Conservation (phyloP, 2,113 vertebrate species). For the Ammodytes marinus region DNA sequence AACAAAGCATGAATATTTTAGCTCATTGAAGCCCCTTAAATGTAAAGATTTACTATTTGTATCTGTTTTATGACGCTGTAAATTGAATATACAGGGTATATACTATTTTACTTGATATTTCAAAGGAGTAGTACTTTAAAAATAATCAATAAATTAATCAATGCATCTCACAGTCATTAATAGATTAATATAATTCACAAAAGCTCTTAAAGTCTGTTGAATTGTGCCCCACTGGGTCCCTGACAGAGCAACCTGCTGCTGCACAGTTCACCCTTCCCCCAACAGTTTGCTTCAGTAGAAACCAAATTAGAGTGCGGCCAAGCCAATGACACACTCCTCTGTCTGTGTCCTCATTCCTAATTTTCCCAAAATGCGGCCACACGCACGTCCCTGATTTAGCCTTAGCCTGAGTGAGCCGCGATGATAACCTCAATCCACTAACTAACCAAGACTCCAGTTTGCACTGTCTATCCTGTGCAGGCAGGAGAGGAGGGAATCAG, state of each 20-base stretch:
- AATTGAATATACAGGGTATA: background rate
- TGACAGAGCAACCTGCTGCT: constrained; percentile 47
- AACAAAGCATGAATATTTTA: background rate
- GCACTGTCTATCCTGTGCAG: background rate
- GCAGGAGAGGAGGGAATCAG: constrained; percentile 37
- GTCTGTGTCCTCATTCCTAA: constrained; percentile 53
- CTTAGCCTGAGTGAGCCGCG: background rate
- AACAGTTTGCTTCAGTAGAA: constrained; percentile 53
- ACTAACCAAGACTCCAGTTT: constrained; percentile 27
- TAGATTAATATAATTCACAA: background rate
- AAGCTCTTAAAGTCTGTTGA: background rate
- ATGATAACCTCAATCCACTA: constrained; percentile 51
- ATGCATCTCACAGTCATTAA: background rate
- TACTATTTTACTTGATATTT: background rate
- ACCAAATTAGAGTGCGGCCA: constrained; percentile 59
- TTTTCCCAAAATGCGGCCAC: constrained; percentile 32
- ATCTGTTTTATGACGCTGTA: background rate
- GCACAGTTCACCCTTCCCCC: constrained; percentile 55
- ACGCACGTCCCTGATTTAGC: constrained; percentile 37
- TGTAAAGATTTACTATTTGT: background rate
- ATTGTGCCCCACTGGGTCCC: constrained; percentile 23
- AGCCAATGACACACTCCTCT: constrained; percentile 46
- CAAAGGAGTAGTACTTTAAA: background rate
- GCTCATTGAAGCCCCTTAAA: background rate
- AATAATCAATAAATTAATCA: background rate